phyloP scores from a whole-genome alignment of 2,797 vertebrate species.

The Enteromius trimaculatus region DNA sequence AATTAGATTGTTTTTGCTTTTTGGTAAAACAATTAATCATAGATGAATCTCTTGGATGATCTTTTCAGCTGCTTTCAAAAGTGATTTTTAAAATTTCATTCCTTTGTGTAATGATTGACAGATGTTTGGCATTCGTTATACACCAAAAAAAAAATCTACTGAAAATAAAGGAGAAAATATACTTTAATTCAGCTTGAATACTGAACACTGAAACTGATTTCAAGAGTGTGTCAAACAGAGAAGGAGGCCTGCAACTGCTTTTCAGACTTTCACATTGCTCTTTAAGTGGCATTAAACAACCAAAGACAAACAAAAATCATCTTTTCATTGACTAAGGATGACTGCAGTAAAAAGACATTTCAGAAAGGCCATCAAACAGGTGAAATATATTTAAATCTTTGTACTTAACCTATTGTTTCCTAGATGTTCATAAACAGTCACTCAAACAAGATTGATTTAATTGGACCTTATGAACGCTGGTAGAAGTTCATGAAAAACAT shows the following conservation, averaged over 20 bases:
- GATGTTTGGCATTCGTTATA: conserved; percentile 1
- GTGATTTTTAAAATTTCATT: background rate
- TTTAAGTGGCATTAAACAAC: conserved; percentile 38
- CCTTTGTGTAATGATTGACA: background rate
- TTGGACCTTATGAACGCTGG: conserved; percentile 36
- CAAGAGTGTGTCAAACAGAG: conserved; percentile 41
- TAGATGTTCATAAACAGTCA: conserved; percentile 23
- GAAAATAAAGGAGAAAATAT: conserved; percentile 59
- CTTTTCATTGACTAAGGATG: conserved; percentile 2
- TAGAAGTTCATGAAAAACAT: conserved; percentile 45
- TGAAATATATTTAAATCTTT: conserved; percentile 1
- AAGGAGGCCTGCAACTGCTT: conserved; percentile 43
- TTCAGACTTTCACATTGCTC: conserved; percentile 37
- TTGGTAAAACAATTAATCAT: too few relatives aligned
- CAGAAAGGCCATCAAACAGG: conserved; percentile 6
- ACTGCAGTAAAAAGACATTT: conserved; percentile 15
- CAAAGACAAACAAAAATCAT: conserved; percentile 40
- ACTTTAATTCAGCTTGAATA: conserved; percentile 63
- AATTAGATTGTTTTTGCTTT: too few relatives aligned
- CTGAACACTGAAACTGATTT: conserved; percentile 55
- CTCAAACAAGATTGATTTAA: conserved; percentile 14
- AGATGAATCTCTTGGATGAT: background rate
- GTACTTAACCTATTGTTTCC: conserved; percentile 10
- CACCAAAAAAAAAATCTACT: background rate
- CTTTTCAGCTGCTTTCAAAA: conserved; percentile 10